Evolutionary conservation across 1,140 invertebrate genomes (phyloP).

Genomic region (Drosophila sproati): DNA sequence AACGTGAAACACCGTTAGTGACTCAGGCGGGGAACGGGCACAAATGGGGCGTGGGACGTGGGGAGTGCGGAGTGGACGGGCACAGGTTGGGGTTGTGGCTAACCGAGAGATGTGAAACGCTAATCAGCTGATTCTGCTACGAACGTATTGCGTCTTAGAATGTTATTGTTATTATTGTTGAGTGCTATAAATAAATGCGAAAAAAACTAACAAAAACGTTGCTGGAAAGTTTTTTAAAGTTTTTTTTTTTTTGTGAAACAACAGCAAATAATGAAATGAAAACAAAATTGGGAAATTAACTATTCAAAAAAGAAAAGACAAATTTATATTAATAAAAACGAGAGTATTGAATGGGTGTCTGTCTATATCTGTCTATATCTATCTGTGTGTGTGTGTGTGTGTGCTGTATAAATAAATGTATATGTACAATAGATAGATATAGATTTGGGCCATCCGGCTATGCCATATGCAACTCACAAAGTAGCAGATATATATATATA

Average conservation of each 20-base stretch:
- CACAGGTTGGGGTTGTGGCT: background rate
- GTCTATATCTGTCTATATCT: background rate
- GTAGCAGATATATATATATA: too few species aligned
- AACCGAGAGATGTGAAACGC: slow-evolving; percentile 20
- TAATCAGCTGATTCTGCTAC: slow-evolving; percentile 45
- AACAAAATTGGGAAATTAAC: slow-evolving; percentile 29
- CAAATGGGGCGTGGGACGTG: too few species aligned
- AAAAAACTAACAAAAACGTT: slow-evolving; percentile 6
- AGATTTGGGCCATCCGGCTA: background rate
- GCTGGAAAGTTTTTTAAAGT: slow-evolving; percentile 53
- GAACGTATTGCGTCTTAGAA: slow-evolving; percentile 43
- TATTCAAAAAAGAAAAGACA: slow-evolving; percentile 2
- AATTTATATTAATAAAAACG: too few species aligned
- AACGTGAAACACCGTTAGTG: background rate
- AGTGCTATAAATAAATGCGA: slow-evolving; percentile 40
- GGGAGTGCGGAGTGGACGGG: background rate
- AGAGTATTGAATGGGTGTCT: too few species aligned
- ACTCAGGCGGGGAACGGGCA: background rate
- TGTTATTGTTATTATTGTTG: slow-evolving; percentile 12
- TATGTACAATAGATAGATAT: too few species aligned
- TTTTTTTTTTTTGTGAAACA: too few species aligned
- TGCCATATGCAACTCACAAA: background rate
- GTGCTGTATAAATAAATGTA: background rate
- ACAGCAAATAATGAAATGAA: background rate
- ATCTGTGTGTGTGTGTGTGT: background rate